phyloP scores from a whole-genome alignment of 2,888 invertebrate species.

The Lysandra bellargus region DNA sequence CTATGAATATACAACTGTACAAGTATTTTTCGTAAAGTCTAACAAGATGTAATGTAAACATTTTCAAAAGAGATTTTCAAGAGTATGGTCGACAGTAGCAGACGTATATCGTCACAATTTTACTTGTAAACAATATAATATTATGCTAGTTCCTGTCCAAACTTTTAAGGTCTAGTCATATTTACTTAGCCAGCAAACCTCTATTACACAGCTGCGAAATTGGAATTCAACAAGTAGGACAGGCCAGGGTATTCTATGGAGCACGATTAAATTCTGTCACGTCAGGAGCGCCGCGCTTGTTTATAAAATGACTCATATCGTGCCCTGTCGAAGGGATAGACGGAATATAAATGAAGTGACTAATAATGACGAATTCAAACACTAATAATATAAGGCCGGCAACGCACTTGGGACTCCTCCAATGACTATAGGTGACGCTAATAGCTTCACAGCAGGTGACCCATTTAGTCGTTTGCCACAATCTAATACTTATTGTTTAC shows the following conservation, averaged over 20 bases:
- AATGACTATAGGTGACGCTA: too few species aligned
- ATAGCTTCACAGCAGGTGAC: too few species aligned
- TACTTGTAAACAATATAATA: not conserved
- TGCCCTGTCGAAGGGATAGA: constrained; percentile 38
- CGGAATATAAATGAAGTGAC: constrained; percentile 47
- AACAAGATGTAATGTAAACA: too few species aligned
- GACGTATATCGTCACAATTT: not conserved
- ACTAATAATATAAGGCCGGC: not conserved
- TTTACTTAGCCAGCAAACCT: not conserved
- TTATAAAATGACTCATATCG: constrained; percentile 40
- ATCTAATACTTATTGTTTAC: not conserved
- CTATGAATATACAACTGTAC: too few species aligned
- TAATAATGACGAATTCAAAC: constrained; percentile 34
- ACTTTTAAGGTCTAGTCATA: not conserved
- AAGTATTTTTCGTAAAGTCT: too few species aligned
- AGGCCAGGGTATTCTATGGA: not conserved
- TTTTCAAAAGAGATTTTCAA: too few species aligned
- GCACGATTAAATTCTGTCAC: constrained; percentile 12
- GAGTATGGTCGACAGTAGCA: too few species aligned
- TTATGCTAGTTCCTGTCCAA: not conserved
- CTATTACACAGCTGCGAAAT: constrained; percentile 3
- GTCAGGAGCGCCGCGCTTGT: constrained; percentile 34
- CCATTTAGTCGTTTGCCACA: not conserved
- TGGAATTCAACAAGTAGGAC: not conserved
- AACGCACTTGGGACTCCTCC: too few species aligned